These are phyloP conservation scores for Meliscaeva auricollis DNA, from an alignment of 2,888 invertebrate species.

Conservation along the genomic window DNA sequence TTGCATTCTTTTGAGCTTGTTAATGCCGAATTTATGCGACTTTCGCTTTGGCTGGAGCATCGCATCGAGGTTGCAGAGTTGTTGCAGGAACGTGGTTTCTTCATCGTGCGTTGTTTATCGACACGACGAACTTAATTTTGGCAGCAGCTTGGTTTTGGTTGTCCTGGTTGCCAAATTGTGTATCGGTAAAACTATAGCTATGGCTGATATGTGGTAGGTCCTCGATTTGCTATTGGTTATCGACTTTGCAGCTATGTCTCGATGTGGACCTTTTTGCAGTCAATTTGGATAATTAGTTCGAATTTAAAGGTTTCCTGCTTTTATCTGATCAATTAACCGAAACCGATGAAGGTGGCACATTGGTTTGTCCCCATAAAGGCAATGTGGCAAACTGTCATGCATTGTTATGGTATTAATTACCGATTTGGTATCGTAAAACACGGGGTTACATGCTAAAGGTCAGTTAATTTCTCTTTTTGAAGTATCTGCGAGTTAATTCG, in stretches of 20 bases:
- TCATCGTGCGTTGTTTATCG: conserved; percentile 70
- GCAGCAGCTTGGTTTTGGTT: conserved; percentile 24
- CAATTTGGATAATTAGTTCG: conserved; percentile 74
- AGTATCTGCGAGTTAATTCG: neutral
- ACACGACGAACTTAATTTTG: conserved; percentile 65
- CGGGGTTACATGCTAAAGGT: conserved; percentile 16
- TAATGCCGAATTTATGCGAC: conserved; percentile 74
- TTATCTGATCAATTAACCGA: conserved; percentile 72
- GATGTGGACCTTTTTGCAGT: conserved; percentile 37
- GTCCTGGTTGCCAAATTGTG: conserved; percentile 4
- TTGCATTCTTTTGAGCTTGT: conserved; percentile 70
- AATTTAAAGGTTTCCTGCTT: conserved; percentile 63
- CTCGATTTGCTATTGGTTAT: conserved; percentile 22
- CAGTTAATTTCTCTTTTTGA: conserved; percentile 27
- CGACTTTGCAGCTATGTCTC: conserved; percentile 9
- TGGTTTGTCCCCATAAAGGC: conserved; percentile 4
- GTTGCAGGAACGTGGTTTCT: conserved; percentile 34
- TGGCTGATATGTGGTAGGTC: conserved; percentile 18
- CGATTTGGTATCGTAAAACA: conserved; percentile 40
- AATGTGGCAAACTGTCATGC: conserved; percentile 36
- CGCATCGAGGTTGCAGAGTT: neutral
- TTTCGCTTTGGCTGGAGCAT: conserved; percentile 13
- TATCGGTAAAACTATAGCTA: neutral
- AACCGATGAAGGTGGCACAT: conserved; percentile 46
- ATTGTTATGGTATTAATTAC: conserved; percentile 61